Evolutionary conservation across 2,888 invertebrate genomes (phyloP).

Genomic region (Cistogaster globosa): DNA sequence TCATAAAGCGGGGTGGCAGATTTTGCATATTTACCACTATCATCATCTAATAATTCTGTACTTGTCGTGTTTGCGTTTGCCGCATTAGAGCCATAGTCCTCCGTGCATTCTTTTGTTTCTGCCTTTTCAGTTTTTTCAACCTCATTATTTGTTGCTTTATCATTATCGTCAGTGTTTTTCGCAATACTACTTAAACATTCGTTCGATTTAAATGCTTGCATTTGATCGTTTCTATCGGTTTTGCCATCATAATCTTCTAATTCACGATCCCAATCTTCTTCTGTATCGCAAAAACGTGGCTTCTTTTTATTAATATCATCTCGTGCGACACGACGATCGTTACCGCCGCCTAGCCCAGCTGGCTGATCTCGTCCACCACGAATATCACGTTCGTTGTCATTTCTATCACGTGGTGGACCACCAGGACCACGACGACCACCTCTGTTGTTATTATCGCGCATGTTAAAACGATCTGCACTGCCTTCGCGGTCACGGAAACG

Average conservation of each 20-base stretch:
- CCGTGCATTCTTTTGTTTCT: background rate
- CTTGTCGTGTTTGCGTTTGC: conserved; percentile 65
- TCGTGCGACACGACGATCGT: conserved; percentile 54
- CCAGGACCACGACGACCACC: conserved; percentile 69
- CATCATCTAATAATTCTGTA: conserved; percentile 14
- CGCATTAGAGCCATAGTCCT: conserved; percentile 6
- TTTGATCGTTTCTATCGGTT: conserved; percentile 66
- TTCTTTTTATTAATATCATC: conserved; percentile 48
- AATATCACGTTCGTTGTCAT: conserved; percentile 68
- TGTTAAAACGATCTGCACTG: conserved; percentile 70
- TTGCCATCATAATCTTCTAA: conserved; percentile 79
- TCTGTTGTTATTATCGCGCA: conserved; percentile 75
- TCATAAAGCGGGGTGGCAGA: conserved; percentile 54
- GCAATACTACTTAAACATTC: background rate
- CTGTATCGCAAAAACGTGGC: conserved; percentile 77
- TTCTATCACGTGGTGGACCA: conserved; percentile 53
- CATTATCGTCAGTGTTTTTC: conserved; percentile 16
- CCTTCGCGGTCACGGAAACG: conserved; percentile 78
- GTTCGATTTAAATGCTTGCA: background rate
- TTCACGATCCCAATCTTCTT: conserved; percentile 82
- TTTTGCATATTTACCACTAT: conserved; percentile 37
- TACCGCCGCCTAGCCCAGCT: conserved; percentile 70
- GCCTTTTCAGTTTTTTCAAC: background rate
- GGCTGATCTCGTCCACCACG: conserved; percentile 71
- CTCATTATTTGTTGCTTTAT: conserved; percentile 11